Conservation (phyloP, 2,113 vertebrate genomes). For the Gobio gobio region DNA sequence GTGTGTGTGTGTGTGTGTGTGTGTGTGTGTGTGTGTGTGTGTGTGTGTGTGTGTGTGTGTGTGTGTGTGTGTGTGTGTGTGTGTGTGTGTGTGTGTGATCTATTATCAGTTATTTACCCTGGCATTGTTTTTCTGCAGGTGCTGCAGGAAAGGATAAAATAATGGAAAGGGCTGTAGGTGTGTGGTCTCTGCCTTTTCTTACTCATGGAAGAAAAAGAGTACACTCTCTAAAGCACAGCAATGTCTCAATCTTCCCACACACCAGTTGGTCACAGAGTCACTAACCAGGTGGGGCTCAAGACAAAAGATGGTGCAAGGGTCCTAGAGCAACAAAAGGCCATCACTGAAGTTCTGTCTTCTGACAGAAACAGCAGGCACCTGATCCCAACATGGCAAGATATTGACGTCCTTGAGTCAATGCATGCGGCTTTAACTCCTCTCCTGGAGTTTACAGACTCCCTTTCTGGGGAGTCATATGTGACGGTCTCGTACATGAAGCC, state of each 20-base stretch:
- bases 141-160: neutral
- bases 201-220: slow-evolving; percentile 9
- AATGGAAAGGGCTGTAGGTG: too few species aligned
- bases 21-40: too few species aligned
- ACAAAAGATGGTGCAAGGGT: slow-evolving; percentile 13
- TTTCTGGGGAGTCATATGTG: neutral
- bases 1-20: too few species aligned
- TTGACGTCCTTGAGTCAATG: neutral
- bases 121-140: neutral
- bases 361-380: neutral
- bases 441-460: neutral
- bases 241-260: neutral
- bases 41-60: too few species aligned
- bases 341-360: neutral
- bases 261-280: slow-evolving; percentile 23
- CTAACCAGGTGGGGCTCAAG: too few species aligned
- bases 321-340: slow-evolving; percentile 20
- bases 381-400: slow-evolving; percentile 4
- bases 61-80: neutral
- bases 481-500: too few species aligned
- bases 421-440: neutral
- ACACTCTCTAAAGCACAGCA: neutral
- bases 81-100: too few species aligned
- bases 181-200: neutral
- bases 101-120: too few species aligned